A percentile compares a stretch with the other conserved stretches of the same genome.
These are phyloP conservation scores for Eidolon dupreanum DNA, from an alignment of 2,797 vertebrate genomes.

Conservation along the genomic window DNA sequence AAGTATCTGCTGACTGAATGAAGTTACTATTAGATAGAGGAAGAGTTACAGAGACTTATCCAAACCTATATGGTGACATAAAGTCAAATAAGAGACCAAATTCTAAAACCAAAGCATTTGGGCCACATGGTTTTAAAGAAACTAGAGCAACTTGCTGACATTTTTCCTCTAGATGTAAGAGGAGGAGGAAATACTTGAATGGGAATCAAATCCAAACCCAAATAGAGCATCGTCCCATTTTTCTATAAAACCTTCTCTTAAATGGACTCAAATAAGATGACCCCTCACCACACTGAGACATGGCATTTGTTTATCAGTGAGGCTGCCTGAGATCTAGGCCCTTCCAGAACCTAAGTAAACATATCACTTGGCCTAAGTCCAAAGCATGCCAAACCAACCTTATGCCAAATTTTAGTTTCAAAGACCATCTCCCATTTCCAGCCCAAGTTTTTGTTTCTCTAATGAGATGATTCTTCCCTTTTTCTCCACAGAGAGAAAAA, in stretches of 20 bases:
- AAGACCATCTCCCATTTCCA: background rate
- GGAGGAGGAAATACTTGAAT: slow-evolving; percentile 32
- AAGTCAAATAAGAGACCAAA: slow-evolving; percentile 33
- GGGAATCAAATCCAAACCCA: background rate
- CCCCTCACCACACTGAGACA: background rate
- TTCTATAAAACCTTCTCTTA: slow-evolving; percentile 4
- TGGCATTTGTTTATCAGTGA: background rate
- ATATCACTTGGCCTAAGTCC: background rate
- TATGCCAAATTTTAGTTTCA: background rate
- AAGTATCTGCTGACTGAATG: background rate
- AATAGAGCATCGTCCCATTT: background rate
- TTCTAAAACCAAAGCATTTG: slow-evolving; percentile 18
- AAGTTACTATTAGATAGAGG: background rate
- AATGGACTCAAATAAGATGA: background rate
- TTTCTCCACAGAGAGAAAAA: background rate
- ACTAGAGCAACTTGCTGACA: background rate
- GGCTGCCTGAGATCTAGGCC: background rate
- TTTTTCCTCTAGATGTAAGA: slow-evolving; percentile 35
- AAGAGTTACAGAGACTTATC: background rate
- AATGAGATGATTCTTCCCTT: slow-evolving; percentile 12
- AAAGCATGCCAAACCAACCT: background rate
- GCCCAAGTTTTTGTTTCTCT: background rate
- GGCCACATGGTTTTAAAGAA: background rate
- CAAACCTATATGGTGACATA: background rate
- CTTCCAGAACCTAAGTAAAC: background rate